These are phyloP conservation scores for Lipophrys pholis DNA, from an alignment of 2,113 vertebrate species.

Conservation along the genomic window DNA sequence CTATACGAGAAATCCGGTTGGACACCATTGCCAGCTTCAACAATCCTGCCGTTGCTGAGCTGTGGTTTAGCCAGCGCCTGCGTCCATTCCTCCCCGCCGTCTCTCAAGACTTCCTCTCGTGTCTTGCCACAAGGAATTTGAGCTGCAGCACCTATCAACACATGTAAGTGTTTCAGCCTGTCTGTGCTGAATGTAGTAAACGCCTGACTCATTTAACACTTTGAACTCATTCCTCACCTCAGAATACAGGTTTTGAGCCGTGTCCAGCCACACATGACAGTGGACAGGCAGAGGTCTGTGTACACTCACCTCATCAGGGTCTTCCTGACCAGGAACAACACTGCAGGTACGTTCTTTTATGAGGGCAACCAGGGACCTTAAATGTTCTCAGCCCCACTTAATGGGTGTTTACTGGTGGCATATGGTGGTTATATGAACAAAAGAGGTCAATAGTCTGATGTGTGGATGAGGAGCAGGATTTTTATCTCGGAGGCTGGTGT, in stretches of 20 bases:
- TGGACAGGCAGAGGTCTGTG: conserved; percentile 28
- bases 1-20: conserved; percentile 71
- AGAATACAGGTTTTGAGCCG: conserved; percentile 66
- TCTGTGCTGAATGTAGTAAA: not conserved
- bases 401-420: too few relatives aligned
- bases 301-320: conserved; percentile 69
- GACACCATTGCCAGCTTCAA: conserved; percentile 30
- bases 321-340: conserved; percentile 69
- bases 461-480: too few relatives aligned
- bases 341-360: conserved; percentile 54
- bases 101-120: conserved; percentile 74
- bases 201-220: too few relatives aligned
- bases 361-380: not conserved
- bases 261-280: conserved; percentile 47
- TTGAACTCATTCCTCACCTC: not conserved
- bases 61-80: conserved; percentile 75
- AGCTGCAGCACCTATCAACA: conserved; percentile 75
- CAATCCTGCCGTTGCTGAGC: conserved; percentile 47
- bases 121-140: conserved; percentile 43
- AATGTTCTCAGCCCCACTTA: not conserved
- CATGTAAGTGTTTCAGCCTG: conserved; percentile 59
- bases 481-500: too few relatives aligned
- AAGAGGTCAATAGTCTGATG: too few relatives aligned
- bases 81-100: conserved; percentile 66
- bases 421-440: too few relatives aligned